Evolutionary conservation across 2,888 invertebrate species (phyloP).

Genomic region (Peribatodes rhomboidaria): DNA sequence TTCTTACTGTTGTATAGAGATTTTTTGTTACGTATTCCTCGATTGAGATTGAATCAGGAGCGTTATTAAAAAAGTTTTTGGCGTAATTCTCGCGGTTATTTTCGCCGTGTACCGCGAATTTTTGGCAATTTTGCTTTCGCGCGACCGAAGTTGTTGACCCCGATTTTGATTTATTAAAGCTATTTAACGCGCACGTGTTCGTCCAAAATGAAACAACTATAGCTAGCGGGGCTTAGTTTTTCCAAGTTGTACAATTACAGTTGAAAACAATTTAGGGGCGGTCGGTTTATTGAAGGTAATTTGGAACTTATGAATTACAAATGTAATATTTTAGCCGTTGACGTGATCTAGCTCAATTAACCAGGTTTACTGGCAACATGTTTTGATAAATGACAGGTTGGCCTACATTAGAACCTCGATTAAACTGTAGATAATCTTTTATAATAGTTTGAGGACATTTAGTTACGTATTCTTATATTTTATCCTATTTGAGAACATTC

Average conservation of each 20-base stretch:
- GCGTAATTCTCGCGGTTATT: slow-evolving; percentile 76
- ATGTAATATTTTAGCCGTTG: slow-evolving; percentile 51
- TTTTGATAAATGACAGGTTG: slow-evolving; percentile 43
- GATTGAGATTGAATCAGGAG: slow-evolving; percentile 80
- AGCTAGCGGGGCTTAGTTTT: slow-evolving; percentile 37
- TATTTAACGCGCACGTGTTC: slow-evolving; percentile 50
- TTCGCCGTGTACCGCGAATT: slow-evolving; percentile 67
- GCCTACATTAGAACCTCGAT: slow-evolving; percentile 31
- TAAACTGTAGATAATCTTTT: slow-evolving; percentile 30
- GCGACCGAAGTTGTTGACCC: slow-evolving; percentile 47
- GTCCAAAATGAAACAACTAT: slow-evolving; percentile 47
- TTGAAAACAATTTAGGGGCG: slow-evolving; percentile 42
- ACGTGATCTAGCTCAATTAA: slow-evolving; percentile 49
- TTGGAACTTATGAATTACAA: slow-evolving; percentile 53
- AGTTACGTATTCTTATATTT: not conserved
- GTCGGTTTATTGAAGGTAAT: slow-evolving; percentile 50
- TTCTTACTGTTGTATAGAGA: slow-evolving; percentile 77
- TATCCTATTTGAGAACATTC: slow-evolving; percentile 6
- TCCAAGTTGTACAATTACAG: slow-evolving; percentile 45
- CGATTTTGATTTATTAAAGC: slow-evolving; percentile 64
- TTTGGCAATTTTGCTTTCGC: slow-evolving; percentile 59
- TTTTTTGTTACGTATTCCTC: slow-evolving; percentile 79
- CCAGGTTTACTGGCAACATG: slow-evolving; percentile 49
- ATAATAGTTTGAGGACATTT: not conserved
- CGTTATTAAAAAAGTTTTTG: slow-evolving; percentile 84